These are phyloP conservation scores for Leptoclinus maculatus DNA, from an alignment of 2,797 vertebrate species.

Conservation along the genomic window DNA sequence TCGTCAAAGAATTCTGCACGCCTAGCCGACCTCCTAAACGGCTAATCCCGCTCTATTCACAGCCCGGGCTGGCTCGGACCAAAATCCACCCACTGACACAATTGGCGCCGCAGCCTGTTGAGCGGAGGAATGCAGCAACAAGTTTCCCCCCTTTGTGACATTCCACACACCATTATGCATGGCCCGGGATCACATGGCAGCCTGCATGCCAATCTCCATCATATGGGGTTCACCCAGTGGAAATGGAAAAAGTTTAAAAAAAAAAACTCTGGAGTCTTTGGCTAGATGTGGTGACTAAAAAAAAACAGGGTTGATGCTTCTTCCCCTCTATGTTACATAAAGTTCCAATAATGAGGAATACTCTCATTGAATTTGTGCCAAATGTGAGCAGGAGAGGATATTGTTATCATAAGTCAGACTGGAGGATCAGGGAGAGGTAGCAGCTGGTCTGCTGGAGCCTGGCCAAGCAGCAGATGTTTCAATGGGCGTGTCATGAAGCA, in stretches of 20 bases:
- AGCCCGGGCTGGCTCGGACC: constrained; percentile 59
- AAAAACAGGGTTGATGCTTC: neutral
- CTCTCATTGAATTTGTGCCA: constrained; percentile 35
- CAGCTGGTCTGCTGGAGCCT: constrained; percentile 77
- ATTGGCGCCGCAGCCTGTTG: constrained; percentile 78
- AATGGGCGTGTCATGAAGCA: constrained; percentile 77
- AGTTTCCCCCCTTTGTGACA: constrained; percentile 78
- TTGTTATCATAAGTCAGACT: constrained; percentile 61
- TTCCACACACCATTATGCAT: constrained; percentile 76
- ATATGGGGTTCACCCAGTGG: constrained; percentile 24
- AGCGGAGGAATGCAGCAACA: constrained; percentile 81
- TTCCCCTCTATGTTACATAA: constrained; percentile 25
- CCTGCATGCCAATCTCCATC: constrained; percentile 62
- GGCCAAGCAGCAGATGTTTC: constrained; percentile 79
- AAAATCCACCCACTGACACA: constrained; percentile 80
- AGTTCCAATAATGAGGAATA: constrained; percentile 19
- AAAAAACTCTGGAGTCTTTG: constrained; percentile 3
- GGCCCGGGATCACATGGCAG: constrained; percentile 73
- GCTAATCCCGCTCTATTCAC: constrained; percentile 74
- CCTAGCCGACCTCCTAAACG: constrained; percentile 56
- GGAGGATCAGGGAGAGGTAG: constrained; percentile 62
- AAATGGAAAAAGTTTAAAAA: neutral
- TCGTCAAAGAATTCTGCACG: constrained; percentile 48
- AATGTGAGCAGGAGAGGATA: constrained; percentile 35
- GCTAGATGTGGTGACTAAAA: constrained; percentile 2